Percentiles rank a stretch among this genome's conserved stretches.
These are phyloP conservation scores for Glaucomys volans DNA, from an alignment of 2,113 vertebrate genomes.

Conservation along the genomic window DNA sequence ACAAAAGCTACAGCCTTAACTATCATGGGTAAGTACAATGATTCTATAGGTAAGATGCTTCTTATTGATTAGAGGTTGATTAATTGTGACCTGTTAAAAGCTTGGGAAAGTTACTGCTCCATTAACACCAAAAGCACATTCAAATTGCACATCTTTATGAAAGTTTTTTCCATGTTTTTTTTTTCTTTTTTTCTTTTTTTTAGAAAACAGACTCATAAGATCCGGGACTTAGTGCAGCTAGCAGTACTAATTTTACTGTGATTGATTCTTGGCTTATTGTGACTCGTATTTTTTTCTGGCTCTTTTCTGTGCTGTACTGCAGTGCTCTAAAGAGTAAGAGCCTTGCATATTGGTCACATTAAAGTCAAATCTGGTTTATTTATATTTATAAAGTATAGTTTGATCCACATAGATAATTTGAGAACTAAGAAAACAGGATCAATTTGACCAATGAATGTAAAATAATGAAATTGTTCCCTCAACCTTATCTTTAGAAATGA, in stretches of 20 bases:
- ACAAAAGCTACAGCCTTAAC: constrained; percentile 97
- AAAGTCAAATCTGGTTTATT: not conserved
- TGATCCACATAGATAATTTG: not conserved
- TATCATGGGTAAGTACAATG: constrained; percentile 95
- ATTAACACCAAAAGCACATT: constrained; percentile 11
- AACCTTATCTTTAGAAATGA: not conserved
- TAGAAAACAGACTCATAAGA: constrained; percentile 11
- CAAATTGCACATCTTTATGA: not conserved
- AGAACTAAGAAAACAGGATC: not conserved
- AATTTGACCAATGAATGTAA: not conserved
- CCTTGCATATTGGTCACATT: not conserved
- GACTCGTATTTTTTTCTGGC: not conserved
- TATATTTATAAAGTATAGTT: constrained; percentile 1
- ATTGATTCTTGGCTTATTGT: constrained; percentile 46
- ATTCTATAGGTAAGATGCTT: constrained; percentile 70
- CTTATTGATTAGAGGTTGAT: constrained; percentile 81
- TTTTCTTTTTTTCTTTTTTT: not conserved
- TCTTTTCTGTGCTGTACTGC: not conserved
- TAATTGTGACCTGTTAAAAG: constrained; percentile 83
- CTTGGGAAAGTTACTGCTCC: constrained; percentile 56
- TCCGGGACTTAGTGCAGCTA: not conserved
- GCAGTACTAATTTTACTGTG: not conserved
- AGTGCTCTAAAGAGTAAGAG: not conserved
- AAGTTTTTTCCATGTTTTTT: not conserved
- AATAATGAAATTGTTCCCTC: not conserved